Base-by-base conservation (phyloP, 92 coral and sea anemone species). In the Porites cylindrica region DNA sequence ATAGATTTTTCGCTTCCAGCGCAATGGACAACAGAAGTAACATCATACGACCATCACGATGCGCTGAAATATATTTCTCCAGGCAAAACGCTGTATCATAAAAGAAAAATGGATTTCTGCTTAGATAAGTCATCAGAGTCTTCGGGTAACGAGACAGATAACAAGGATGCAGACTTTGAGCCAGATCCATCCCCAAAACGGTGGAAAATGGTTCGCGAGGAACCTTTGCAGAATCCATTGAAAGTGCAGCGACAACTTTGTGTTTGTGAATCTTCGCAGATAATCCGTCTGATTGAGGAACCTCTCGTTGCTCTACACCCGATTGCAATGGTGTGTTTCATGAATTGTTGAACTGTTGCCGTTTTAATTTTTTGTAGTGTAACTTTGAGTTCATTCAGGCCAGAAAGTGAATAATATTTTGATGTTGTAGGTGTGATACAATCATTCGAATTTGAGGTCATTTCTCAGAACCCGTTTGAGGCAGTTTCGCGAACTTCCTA, bases 11-110 rank as follows among this genome's bases (percentile, higher is more conserved):
- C 83, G 8, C 84, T 83, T 65, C 89, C 89, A 59, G 71, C 89
- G n/a, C 65, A n/a, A 56, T 89, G 89, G 92, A 65, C 66, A 32
- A 79, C 71, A 76, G 80, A 76, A 52, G 38, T 53, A 17, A 11
- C 14, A 20, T 90, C 90, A 83, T 32, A 90, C 86, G 89, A 71
- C 86, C 83, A 83, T 90, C 89, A 38, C 89, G 90, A 88, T 83
- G 92, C 81, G 5, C 80, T 83, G 70, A 88, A 88, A 88, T 88
- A 82, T 82, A 83, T 65, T n/a, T 72, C 76, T 13, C 76, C 54
- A 13, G 76, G 76, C 21, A 72, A 72, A 17, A 72, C 76, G 24
- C 2, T 5, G 21, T 72, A 72, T 47, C 76, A 72, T 1, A 72
- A 72, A 72, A 8, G 56, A 17, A 72, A 38, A 72, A 47, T 72